A percentile compares a stretch with the other conserved stretches of the same genome.
Conservation (phyloP, 2,113 vertebrate genomes). For the Mesoclemmys tuberculata region DNA sequence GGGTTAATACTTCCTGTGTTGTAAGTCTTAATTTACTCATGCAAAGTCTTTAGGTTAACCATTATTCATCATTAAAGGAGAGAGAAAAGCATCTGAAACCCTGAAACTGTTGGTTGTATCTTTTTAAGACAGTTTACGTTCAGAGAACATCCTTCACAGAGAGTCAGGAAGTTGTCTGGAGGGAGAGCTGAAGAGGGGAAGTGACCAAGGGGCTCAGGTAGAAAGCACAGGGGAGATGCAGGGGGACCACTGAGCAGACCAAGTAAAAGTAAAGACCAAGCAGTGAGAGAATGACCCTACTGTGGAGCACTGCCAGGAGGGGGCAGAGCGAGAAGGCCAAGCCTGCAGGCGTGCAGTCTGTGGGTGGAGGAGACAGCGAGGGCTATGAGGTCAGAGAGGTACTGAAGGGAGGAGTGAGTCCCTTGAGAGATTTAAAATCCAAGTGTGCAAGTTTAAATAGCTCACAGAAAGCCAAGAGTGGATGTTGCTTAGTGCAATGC, state of each 20-base stretch:
- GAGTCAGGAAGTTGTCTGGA: not conserved
- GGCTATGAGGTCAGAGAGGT: constrained; percentile 61
- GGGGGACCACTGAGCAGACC: not conserved
- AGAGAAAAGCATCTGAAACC: not conserved
- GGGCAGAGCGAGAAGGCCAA: not conserved
- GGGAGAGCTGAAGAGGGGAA: not conserved
- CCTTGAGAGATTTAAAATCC: constrained; percentile 1
- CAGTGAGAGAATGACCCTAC: accelerated
- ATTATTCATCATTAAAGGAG: not conserved
- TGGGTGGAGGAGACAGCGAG: not conserved
- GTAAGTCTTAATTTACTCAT: accelerated
- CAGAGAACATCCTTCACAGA: not conserved
- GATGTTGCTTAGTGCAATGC: not conserved
- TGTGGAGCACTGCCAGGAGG: not conserved
- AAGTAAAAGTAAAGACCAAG: not conserved
- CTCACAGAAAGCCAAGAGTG: not conserved
- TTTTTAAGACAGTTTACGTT: not conserved
- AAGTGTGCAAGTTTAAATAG: constrained; percentile 11
- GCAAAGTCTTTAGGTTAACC: accelerated
- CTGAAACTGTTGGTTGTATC: not conserved
- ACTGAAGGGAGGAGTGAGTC: constrained; percentile 34
- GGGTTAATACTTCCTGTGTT: accelerated
- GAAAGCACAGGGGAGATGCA: not conserved
- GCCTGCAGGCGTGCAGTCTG: not conserved
- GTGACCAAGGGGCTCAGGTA: accelerated